These are phyloP conservation scores for Metalampra italica DNA, from an alignment of 2,888 invertebrate species.

Conservation along the genomic window DNA sequence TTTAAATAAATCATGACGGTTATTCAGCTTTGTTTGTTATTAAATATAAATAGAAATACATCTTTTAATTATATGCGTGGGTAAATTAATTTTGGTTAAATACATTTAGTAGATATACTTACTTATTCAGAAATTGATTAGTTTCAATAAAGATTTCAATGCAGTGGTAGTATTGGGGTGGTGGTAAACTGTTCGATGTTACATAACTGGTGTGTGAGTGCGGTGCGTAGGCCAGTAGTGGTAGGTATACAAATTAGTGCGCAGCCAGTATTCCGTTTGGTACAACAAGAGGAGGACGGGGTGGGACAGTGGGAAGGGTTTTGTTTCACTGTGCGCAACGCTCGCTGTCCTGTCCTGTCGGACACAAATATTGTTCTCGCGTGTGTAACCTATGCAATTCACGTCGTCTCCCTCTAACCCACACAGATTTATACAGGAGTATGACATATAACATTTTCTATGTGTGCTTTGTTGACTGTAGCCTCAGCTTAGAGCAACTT, in stretches of 20 bases:
- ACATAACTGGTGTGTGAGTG: background rate
- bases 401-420: conserved; percentile 24
- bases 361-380: conserved; percentile 14
- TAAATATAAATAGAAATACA: no score
- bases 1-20: no score
- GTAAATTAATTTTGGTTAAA: no score
- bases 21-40: no score
- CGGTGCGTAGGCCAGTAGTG: background rate
- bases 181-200: background rate
- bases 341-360: conserved; percentile 17
- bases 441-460: conserved; percentile 4
- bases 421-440: conserved; percentile 11
- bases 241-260: conserved; percentile 25
- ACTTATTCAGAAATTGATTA: no score
- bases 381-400: conserved; percentile 27
- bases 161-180: background rate
- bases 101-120: no score
- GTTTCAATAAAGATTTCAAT: no score
- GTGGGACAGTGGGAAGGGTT: conserved; percentile 19
- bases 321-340: conserved; percentile 19
- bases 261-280: conserved; percentile 36
- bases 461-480: conserved; percentile 21
- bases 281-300: conserved; percentile 22
- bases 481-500: background rate
- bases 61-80: no score